phyloP scores from a whole-genome alignment of 1,140 invertebrate genomes.

The Lethrus apterus region DNA sequence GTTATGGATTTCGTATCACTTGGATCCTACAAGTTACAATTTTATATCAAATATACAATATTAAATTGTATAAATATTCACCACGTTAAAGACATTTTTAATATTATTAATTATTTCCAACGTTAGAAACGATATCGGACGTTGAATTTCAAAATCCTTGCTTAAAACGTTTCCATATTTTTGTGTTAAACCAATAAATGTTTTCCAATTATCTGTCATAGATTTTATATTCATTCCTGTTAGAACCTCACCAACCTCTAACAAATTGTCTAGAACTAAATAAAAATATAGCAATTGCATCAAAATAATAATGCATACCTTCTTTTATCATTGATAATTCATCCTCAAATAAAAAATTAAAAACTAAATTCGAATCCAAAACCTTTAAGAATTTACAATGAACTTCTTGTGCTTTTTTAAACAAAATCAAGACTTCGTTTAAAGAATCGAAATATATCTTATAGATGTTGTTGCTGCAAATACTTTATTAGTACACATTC shows the following conservation, averaged over 20 bases:
- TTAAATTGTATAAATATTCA: neutral
- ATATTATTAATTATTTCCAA: slow-evolving; percentile 6
- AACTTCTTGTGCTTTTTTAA: slow-evolving; percentile 10
- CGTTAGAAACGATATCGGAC: neutral
- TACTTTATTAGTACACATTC: too few relatives aligned
- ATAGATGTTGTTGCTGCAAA: slow-evolving; percentile 12
- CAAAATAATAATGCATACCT: neutral
- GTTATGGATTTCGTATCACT: neutral
- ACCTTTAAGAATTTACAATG: slow-evolving; percentile 9
- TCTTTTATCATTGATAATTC: neutral
- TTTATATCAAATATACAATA: neutral
- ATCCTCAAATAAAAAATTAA: slow-evolving; percentile 1
- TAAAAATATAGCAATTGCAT: neutral
- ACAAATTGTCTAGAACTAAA: slow-evolving; percentile 7
- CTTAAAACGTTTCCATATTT: neutral
- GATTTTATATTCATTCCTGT: slow-evolving; percentile 12
- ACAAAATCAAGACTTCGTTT: slow-evolving; percentile 10
- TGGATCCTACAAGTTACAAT: slow-evolving; percentile 2
- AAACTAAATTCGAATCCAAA: neutral
- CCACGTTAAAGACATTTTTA: slow-evolving; percentile 6
- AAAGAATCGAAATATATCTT: slow-evolving; percentile 8
- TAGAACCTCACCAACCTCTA: slow-evolving; percentile 2
- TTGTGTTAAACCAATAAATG: slow-evolving; percentile 6
- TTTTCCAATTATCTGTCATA: slow-evolving; percentile 14
- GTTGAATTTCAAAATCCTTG: neutral